These are phyloP conservation scores for Tetranychus piercei DNA, from an alignment of 2,888 invertebrate species.

Conservation along the genomic window DNA sequence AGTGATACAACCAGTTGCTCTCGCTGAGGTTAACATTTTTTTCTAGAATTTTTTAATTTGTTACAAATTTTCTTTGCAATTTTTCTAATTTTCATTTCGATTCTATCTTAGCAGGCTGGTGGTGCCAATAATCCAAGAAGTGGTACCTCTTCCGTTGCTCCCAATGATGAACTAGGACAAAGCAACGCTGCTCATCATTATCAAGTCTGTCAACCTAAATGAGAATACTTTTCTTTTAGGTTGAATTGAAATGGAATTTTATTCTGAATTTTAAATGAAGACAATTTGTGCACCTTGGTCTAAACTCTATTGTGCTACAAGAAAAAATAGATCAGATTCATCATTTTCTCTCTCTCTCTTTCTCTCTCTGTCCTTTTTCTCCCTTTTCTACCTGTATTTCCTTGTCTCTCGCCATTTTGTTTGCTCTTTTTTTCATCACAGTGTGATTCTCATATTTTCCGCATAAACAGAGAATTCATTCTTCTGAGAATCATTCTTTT, in stretches of 20 bases:
- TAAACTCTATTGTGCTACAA: not conserved
- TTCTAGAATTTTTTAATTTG: not conserved
- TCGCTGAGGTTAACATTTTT: constrained; percentile 5
- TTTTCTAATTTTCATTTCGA: not conserved
- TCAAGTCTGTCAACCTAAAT: constrained; percentile 12
- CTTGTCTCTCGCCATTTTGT: constrained; percentile 4
- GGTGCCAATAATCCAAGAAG: constrained; percentile 8
- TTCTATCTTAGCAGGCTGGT: not conserved
- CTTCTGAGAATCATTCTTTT: not conserved
- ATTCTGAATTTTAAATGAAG: constrained; percentile 2
- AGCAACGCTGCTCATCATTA: not conserved
- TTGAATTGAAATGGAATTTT: not conserved
- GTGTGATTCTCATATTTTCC: constrained; percentile 4
- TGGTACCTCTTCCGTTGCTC: constrained; percentile 7
- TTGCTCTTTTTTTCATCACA: not conserved
- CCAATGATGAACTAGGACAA: constrained; percentile 10
- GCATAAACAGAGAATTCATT: not conserved
- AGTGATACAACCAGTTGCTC: constrained; percentile 12
- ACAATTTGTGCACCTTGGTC: not conserved
- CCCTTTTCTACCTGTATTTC: not conserved
- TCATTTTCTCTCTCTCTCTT: not conserved
- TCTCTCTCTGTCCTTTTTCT: not conserved
- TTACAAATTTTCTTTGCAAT: not conserved
- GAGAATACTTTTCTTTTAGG: constrained; percentile 10
- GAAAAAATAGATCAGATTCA: not conserved